A percentile compares a stretch with the other conserved stretches of the same genome.
Evolutionary conservation across 2,888 invertebrate genomes (phyloP).

Genomic region (Ganaspis brasiliensis): DNA sequence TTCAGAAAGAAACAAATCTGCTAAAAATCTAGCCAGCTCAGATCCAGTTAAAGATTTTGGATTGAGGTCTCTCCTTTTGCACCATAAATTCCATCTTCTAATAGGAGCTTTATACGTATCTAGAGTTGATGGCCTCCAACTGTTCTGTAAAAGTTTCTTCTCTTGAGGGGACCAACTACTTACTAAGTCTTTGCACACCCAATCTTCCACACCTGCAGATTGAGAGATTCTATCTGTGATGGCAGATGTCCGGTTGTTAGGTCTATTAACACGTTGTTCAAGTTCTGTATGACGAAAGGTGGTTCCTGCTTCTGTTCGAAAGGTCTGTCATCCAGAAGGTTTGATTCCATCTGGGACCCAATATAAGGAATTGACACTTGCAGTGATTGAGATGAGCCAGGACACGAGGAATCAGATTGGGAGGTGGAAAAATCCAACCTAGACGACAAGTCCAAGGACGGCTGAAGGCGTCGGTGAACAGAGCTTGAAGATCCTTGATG

Average conservation of each 20-base stretch:
- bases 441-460: background rate
- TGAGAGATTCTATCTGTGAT: slow-evolving; percentile 17
- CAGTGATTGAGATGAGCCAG: slow-evolving; percentile 39
- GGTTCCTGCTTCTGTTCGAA: slow-evolving; percentile 32
- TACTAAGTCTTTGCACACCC: slow-evolving; percentile 37
- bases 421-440: slow-evolving; percentile 36
- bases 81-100: slow-evolving; percentile 56
- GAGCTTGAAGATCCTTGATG: background rate
- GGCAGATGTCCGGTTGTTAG: slow-evolving; percentile 31
- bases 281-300: slow-evolving; percentile 9
- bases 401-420: slow-evolving; percentile 44
- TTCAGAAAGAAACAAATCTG: too few relatives aligned
- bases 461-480: background rate
- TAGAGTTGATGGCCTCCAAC: slow-evolving; percentile 57
- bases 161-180: background rate
- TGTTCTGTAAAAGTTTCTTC: slow-evolving; percentile 45
- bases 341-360: slow-evolving; percentile 51
- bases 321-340: slow-evolving; percentile 46
- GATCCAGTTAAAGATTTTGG: too few relatives aligned
- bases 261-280: slow-evolving; percentile 8
- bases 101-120: slow-evolving; percentile 58
- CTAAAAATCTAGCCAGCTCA: too few relatives aligned
- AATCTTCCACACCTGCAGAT: slow-evolving; percentile 44
- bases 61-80: slow-evolving; percentile 43
- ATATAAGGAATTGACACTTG: slow-evolving; percentile 41